Conservation (phyloP, 1,140 invertebrate genomes). For the Platorchestia sp. region DNA sequence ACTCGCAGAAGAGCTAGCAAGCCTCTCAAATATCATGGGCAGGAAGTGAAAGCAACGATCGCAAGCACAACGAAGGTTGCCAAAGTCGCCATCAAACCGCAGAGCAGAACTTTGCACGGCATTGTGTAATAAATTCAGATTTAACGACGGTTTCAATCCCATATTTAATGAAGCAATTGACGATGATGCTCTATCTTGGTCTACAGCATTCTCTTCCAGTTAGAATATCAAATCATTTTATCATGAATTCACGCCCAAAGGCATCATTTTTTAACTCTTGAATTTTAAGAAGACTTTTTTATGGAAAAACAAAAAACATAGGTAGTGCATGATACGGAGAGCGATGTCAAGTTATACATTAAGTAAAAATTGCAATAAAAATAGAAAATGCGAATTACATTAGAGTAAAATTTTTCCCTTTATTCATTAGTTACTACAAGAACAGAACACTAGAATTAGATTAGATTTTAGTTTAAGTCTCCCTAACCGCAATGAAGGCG, state of each 20-base stretch:
- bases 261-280: neutral
- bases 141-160: neutral
- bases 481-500: no score
- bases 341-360: no score
- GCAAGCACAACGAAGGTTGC: neutral
- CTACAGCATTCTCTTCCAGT: neutral
- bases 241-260: neutral
- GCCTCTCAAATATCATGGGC: conserved; percentile 1
- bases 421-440: no score
- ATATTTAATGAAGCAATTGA: neutral
- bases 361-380: no score
- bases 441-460: no score
- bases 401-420: no score
- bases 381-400: no score
- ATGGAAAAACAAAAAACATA: no score
- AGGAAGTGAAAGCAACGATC: conserved; percentile 35
- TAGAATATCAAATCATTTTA: neutral
- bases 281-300: no score
- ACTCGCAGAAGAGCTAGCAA: neutral
- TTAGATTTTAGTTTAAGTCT: no score
- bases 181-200: neutral
- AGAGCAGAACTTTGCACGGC: neutral
- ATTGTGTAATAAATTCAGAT: neutral
- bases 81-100: neutral
- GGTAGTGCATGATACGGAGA: no score